phyloP scores from a whole-genome alignment of 2,888 invertebrate species.

The Euspilapteryx auroguttella region DNA sequence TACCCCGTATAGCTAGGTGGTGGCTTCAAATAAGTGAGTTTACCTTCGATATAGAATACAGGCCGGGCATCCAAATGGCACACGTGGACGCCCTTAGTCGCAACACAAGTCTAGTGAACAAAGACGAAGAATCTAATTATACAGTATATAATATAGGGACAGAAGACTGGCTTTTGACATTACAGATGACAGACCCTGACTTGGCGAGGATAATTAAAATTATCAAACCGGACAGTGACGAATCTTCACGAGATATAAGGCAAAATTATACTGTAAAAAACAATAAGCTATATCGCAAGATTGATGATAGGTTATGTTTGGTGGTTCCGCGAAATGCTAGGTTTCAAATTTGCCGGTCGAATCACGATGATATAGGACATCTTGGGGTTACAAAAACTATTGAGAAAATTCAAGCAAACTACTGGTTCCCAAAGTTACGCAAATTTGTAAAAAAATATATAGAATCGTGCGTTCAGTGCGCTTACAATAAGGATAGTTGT shows the following conservation, averaged over 20 bases:
- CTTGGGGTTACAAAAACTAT: constrained; percentile 2
- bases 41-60: constrained; percentile 15
- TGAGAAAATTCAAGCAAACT: constrained; percentile 1
- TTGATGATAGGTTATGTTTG: constrained; percentile 1
- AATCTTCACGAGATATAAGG: constrained; percentile 5
- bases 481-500: constrained; percentile 5
- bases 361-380: constrained; percentile 3
- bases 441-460: constrained; percentile 6
- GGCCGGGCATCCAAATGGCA: constrained; percentile 13
- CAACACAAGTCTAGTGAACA: neutral
- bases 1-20: constrained; percentile 17
- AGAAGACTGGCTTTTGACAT: constrained; percentile 7
- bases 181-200: constrained; percentile 8
- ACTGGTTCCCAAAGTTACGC: constrained; percentile 3
- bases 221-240: constrained; percentile 5
- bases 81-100: constrained; percentile 15
- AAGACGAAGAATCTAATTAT: neutral
- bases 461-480: constrained; percentile 4
- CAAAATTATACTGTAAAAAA: constrained; percentile 6
- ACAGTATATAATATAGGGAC: constrained; percentile 5
- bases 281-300: constrained; percentile 4
- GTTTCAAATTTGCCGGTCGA: neutral
- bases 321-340: neutral
- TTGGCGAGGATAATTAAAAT: constrained; percentile 6
- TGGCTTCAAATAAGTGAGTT: constrained; percentile 15